A percentile compares a stretch with the other conserved stretches of the same genome.
phyloP scores from a whole-genome alignment of 2,888 invertebrate species.

The Leucophenga montana region DNA sequence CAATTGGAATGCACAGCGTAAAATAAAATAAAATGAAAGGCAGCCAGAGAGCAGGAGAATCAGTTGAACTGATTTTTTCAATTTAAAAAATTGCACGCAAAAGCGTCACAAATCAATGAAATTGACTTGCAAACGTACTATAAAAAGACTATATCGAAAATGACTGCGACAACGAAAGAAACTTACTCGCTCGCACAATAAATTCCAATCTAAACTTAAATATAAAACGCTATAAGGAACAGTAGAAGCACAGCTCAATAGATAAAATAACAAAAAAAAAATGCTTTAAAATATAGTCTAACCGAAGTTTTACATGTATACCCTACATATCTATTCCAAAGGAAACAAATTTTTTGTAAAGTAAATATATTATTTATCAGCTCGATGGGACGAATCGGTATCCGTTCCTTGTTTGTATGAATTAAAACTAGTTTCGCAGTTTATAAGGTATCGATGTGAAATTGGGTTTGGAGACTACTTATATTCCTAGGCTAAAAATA shows the following conservation, averaged over 20 bases:
- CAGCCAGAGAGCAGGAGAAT: constrained; percentile 23
- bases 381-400: too few relatives aligned
- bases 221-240: constrained; percentile 41
- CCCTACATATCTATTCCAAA: too few relatives aligned
- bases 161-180: constrained; percentile 7
- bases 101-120: constrained; percentile 68
- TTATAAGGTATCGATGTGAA: too few relatives aligned
- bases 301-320: constrained; percentile 27
- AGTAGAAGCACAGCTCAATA: not conserved
- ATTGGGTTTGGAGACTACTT: too few relatives aligned
- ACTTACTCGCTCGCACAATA: constrained; percentile 44
- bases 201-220: constrained; percentile 66
- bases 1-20: constrained; percentile 43
- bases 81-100: constrained; percentile 67
- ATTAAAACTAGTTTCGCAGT: too few relatives aligned
- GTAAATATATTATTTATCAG: too few relatives aligned
- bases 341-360: too few relatives aligned
- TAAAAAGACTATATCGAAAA: constrained; percentile 21
- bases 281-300: constrained; percentile 35
- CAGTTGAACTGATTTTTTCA: constrained; percentile 57
- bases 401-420: too few relatives aligned
- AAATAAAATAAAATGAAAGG: not conserved
- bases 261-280: too few relatives aligned
- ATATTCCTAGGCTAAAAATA: too few relatives aligned
- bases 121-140: constrained; percentile 53